phyloP scores from a whole-genome alignment of 2,113 vertebrate species.

The Rhadina sibilatrix region DNA sequence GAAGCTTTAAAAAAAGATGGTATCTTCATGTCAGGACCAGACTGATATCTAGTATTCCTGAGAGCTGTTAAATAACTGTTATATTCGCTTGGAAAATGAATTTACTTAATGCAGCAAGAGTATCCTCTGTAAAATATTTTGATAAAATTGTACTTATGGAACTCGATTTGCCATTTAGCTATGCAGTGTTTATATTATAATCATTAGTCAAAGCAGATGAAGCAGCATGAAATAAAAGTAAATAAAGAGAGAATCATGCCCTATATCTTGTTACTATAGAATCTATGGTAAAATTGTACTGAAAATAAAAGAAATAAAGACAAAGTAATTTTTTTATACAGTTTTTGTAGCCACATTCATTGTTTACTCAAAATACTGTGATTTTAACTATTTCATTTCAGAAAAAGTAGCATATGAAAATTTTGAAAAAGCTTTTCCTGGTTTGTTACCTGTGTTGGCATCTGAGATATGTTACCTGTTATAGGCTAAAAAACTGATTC shows the following conservation, averaged over 20 bases:
- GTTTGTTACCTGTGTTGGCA: neutral
- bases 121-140: neutral
- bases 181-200: neutral
- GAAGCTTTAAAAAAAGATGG: neutral
- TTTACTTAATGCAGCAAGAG: neutral
- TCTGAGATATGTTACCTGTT: neutral
- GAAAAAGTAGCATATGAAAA: neutral
- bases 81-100: neutral
- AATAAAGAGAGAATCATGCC: neutral
- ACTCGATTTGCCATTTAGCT: neutral
- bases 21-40: neutral
- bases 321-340: neutral
- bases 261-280: neutral
- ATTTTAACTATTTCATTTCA: neutral
- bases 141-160: neutral
- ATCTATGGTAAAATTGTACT: neutral
- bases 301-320: neutral
- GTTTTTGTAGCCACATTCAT: neutral
- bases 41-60: neutral
- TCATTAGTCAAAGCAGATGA: neutral
- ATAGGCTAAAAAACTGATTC: neutral
- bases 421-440: neutral
- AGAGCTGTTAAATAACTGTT: neutral
- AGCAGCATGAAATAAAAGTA: neutral
- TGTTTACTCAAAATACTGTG: neutral